phyloP scores from a whole-genome alignment of 2,113 vertebrate species.

The Antechinus flavipes region DNA sequence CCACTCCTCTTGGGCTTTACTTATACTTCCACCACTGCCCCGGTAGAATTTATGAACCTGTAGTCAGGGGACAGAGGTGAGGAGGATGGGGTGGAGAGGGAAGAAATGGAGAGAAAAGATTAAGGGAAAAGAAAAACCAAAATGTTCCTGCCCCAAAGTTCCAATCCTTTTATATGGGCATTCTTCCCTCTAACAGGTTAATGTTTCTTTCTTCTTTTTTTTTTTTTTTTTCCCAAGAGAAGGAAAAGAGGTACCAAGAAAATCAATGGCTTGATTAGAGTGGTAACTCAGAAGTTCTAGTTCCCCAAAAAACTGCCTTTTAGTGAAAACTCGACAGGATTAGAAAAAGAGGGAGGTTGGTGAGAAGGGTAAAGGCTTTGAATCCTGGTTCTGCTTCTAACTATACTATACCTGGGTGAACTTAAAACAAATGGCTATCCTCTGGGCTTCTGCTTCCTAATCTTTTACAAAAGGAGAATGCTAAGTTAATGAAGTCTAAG shows the following conservation, averaged over 20 bases:
- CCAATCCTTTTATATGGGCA: not conserved
- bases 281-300: not conserved
- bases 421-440: not conserved
- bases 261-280: not conserved
- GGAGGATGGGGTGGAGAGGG: not conserved
- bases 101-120: not conserved
- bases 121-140: not conserved
- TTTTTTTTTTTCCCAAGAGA: not conserved
- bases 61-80: not conserved
- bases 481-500: not conserved
- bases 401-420: not conserved
- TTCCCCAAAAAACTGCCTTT: not conserved
- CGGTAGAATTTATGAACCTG: conserved; percentile 98
- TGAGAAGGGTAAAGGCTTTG: not conserved
- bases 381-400: not conserved
- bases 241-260: not conserved
- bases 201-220: not conserved
- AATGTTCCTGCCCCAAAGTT: not conserved
- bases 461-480: not conserved
- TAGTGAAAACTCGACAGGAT: not conserved
- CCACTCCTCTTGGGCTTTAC: conserved; percentile 99
- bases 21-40: conserved; percentile 96
- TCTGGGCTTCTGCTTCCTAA: not conserved
- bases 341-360: not conserved
- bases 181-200: not conserved